A percentile compares a stretch with the other conserved stretches of the same genome.
Evolutionary conservation across 2,888 invertebrate species (phyloP).

Genomic region (Meta bourneti): DNA sequence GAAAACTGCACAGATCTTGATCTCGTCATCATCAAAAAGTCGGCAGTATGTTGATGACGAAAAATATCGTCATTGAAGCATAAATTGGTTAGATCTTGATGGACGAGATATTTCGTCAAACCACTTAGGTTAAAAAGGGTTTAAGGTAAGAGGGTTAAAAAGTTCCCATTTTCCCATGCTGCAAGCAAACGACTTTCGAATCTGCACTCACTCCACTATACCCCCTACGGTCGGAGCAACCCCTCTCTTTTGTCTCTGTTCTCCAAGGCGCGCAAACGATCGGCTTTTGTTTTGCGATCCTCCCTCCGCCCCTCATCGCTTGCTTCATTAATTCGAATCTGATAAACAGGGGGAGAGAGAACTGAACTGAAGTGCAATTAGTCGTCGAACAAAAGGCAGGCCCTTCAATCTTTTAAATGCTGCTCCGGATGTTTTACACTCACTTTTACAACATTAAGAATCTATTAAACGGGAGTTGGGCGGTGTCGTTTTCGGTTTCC

Average conservation of each 20-base stretch:
- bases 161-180: too few species aligned
- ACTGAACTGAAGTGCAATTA: slow-evolving; percentile 58
- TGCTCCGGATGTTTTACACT: slow-evolving; percentile 67
- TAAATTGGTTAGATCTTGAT: too few species aligned
- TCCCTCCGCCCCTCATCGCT: background rate
- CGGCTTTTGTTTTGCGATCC: slow-evolving; percentile 50
- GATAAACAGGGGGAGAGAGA: slow-evolving; percentile 43
- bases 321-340: slow-evolving; percentile 70
- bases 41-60: too few species aligned
- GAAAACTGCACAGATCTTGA: too few species aligned
- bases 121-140: too few species aligned
- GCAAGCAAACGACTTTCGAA: background rate
- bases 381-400: slow-evolving; percentile 54
- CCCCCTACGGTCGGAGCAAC: background rate
- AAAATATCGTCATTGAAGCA: too few species aligned
- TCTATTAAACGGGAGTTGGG: slow-evolving; percentile 46
- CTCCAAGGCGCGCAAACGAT: slow-evolving; percentile 51
- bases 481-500: slow-evolving; percentile 1
- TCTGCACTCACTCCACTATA: background rate
- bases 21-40: too few species aligned
- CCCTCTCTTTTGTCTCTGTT: slow-evolving; percentile 33
- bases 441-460: slow-evolving; percentile 60
- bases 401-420: slow-evolving; percentile 35
- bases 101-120: too few species aligned
- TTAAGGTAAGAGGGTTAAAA: too few species aligned